Evolutionary conservation across 2,113 vertebrate species (phyloP).

Genomic region (Thunnus thynnus): DNA sequence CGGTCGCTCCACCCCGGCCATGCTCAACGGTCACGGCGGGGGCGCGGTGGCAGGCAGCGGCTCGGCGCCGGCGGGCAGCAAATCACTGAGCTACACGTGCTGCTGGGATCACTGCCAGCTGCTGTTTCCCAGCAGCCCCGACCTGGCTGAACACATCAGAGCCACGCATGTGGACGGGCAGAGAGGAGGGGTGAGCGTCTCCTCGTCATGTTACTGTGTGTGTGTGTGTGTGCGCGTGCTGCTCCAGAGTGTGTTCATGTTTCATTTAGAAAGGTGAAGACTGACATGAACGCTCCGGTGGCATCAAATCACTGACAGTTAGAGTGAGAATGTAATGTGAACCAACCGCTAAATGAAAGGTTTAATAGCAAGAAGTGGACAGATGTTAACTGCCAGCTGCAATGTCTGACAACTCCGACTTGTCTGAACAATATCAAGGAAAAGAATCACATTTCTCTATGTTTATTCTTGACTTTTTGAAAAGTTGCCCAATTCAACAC

Average conservation of each 20-base stretch:
- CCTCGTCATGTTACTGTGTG: background rate
- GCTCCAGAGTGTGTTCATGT: background rate
- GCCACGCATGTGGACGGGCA: constrained; percentile 94
- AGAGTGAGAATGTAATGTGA: background rate
- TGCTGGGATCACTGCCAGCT: constrained; percentile 97
- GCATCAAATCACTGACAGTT: background rate
- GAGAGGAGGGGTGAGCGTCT: constrained; percentile 91
- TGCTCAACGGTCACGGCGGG: constrained; percentile 92
- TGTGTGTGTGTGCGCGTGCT: background rate
- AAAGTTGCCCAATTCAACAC: background rate
- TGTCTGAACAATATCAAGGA: too few relatives aligned
- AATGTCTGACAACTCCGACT: too few relatives aligned
- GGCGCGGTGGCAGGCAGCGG: constrained; percentile 42
- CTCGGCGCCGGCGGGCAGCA: constrained; percentile 83
- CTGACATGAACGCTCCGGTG: background rate
- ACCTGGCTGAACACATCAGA: constrained; percentile 97
- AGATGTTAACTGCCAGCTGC: background rate
- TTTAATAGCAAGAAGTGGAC: background rate
- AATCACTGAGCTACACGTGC: constrained; percentile 92
- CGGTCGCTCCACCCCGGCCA: constrained; percentile 96
- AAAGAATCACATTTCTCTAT: too few relatives aligned
- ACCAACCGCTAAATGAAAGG: too few relatives aligned
- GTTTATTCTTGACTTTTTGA: background rate
- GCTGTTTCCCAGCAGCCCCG: constrained; percentile 94
- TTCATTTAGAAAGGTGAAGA: background rate